phyloP scores from a whole-genome alignment of 2,888 invertebrate genomes.

The Dione vanillae region DNA sequence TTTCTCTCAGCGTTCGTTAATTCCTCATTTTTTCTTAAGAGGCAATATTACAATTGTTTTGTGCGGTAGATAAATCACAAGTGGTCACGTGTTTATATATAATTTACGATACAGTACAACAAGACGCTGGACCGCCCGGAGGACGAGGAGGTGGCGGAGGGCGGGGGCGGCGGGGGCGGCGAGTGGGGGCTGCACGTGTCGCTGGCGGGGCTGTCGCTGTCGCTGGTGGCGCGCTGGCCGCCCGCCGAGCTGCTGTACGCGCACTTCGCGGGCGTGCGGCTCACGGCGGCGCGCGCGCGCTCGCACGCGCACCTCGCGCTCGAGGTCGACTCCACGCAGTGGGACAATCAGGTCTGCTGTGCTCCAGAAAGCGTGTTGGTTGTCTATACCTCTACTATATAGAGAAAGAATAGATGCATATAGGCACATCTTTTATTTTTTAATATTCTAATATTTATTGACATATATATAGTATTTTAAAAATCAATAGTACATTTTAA shows the following conservation, averaged over 20 bases:
- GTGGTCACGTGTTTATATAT: too few relatives aligned
- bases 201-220: slow-evolving; percentile 89
- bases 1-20: too few relatives aligned
- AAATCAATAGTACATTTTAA: not conserved
- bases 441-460: not conserved
- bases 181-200: slow-evolving; percentile 86
- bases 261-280: slow-evolving; percentile 86
- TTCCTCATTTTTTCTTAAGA: too few relatives aligned
- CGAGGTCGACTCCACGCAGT: slow-evolving; percentile 91
- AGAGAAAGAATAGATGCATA: too few relatives aligned
- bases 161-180: slow-evolving; percentile 49
- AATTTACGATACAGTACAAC: slow-evolving; percentile 63
- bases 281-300: slow-evolving; percentile 84
- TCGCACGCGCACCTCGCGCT: slow-evolving; percentile 86
- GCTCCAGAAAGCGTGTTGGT: too few relatives aligned
- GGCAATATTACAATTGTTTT: too few relatives aligned
- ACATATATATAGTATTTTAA: too few relatives aligned
- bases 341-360: slow-evolving; percentile 94
- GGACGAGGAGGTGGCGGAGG: slow-evolving; percentile 48
- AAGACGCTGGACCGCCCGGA: slow-evolving; percentile 63
- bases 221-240: slow-evolving; percentile 89
- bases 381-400: too few relatives aligned
- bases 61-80: too few relatives aligned
- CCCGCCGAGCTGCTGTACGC: slow-evolving; percentile 93
- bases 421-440: not conserved